phyloP scores from a whole-genome alignment of 2,113 vertebrate genomes.

The Hemibagrus wyckioides region DNA sequence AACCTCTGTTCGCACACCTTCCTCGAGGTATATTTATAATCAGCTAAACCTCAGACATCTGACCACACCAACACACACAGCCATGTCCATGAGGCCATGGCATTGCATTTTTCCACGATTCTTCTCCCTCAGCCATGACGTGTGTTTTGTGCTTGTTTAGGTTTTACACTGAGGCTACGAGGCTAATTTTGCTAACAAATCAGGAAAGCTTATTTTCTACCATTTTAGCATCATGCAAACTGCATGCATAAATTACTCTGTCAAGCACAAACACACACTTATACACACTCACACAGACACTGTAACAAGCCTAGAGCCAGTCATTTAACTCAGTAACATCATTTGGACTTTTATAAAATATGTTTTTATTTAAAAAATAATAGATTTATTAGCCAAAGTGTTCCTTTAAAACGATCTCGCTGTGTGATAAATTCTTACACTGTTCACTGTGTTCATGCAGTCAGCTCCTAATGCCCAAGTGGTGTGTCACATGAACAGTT shows the following conservation, averaged over 20 bases:
- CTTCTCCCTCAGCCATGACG: not conserved
- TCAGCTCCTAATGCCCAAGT: not conserved
- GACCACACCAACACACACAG: not conserved
- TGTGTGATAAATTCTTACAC: not conserved
- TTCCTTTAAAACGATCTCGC: not conserved
- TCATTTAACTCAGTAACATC: not conserved
- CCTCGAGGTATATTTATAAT: not conserved
- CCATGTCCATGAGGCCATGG: not conserved
- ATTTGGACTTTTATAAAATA: not conserved
- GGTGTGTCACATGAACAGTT: not conserved
- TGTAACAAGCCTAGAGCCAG: too few species aligned
- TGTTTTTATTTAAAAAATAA: not conserved
- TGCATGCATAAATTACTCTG: not conserved
- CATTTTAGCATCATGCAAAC: conserved; percentile 18
- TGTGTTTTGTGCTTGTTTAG: not conserved
- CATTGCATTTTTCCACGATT: not conserved
- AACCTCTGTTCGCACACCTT: not conserved
- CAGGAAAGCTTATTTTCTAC: conserved; percentile 3
- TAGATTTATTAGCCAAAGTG: not conserved
- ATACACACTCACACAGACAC: not conserved
- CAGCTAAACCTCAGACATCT: not conserved
- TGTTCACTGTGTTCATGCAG: not conserved
- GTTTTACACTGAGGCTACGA: not conserved
- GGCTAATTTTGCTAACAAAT: conserved; percentile 23
- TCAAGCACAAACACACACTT: not conserved